A percentile compares a stretch with the other conserved stretches of the same genome.
phyloP scores from a whole-genome alignment of 1,140 invertebrate genomes.

The Leptestheria dahalacensis region DNA sequence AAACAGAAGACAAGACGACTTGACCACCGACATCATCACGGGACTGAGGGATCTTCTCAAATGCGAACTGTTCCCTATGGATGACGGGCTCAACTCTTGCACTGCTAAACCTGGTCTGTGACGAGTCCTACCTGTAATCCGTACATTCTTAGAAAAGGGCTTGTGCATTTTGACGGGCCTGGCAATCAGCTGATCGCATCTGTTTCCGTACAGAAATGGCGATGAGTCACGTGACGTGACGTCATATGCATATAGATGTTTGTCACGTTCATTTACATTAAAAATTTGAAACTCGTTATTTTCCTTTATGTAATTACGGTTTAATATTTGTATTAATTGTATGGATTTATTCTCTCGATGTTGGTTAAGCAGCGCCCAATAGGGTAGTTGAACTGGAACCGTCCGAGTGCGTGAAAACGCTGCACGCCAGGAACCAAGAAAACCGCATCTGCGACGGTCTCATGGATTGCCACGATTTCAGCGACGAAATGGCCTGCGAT shows the following conservation, averaged over 20 bases:
- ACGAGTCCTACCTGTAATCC: not conserved
- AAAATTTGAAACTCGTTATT: not conserved
- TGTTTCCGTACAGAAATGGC: not conserved
- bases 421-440: conserved; percentile 42
- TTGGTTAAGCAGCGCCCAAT: conserved; percentile 19
- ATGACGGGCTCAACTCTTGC: conserved; percentile 40
- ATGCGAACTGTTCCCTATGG: conserved; percentile 51
- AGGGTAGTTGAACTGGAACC: not conserved
- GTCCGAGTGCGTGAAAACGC: not conserved
- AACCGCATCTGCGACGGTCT: conserved; percentile 68
- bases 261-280: not conserved
- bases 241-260: not conserved
- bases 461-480: conserved; percentile 66
- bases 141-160: not conserved
- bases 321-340: not conserved
- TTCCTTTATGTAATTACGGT: not conserved
- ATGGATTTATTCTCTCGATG: conserved; percentile 1
- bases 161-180: no score
- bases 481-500: conserved; percentile 45
- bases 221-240: not conserved
- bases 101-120: conserved; percentile 51
- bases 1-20: not conserved
- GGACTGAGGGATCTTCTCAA: conserved; percentile 35
- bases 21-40: not conserved
- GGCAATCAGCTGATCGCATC: not conserved